Evolutionary conservation across 35 echinoderm and acorn worm genomes (phyloP), one percentile per base, ranked within the genome.

Genomic region (Ophioderma brevispina): DNA sequence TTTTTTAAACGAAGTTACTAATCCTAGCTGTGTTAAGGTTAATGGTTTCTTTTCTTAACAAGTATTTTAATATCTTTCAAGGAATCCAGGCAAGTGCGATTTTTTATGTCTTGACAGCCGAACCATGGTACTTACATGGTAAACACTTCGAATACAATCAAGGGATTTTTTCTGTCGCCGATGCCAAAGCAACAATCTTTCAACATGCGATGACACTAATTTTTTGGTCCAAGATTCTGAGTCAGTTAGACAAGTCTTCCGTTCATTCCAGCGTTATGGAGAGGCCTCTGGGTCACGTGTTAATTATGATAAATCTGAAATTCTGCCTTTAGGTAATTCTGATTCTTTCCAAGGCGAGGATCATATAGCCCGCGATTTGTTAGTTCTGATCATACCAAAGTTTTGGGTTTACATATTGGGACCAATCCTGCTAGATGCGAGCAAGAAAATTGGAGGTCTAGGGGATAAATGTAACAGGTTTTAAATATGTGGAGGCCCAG

Each of bases 81-180:
- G 87, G 92, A 25, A 63, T 94, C 0, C 19, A n/a, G n/a, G 92
- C 14, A 85, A 94, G 35, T n/a, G n/a, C n/a, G n/a, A n/a, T n/a
- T n/a, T n/a, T n/a, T n/a, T n/a, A n/a, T n/a, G n/a, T n/a, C n/a
- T n/a, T 85, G 86, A 0, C 88, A 80, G 35, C 85, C 91, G 8
- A 52, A 52, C 8, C 46, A 21, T 21, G 8, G 8, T 52, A 11
- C 46, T 52, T 8, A n/a, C 21, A 52, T 21, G 46, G 8, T 8
- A 11, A 11, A 52, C 21, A 8, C n/a, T 52, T 52, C 46, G 46
- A 21, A 52, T 11, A 52, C 8, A n/a, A n/a, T 52, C 46, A 52
- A 8, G 21, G 21, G 21, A 21, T 11, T 21, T 11, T 52, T 52
- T 11, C 8, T 52, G 46, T 8, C 8, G 21, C 8, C 46, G 46